Conservation (phyloP, 2,113 vertebrate genomes). For the Dinomys branickii region DNA sequence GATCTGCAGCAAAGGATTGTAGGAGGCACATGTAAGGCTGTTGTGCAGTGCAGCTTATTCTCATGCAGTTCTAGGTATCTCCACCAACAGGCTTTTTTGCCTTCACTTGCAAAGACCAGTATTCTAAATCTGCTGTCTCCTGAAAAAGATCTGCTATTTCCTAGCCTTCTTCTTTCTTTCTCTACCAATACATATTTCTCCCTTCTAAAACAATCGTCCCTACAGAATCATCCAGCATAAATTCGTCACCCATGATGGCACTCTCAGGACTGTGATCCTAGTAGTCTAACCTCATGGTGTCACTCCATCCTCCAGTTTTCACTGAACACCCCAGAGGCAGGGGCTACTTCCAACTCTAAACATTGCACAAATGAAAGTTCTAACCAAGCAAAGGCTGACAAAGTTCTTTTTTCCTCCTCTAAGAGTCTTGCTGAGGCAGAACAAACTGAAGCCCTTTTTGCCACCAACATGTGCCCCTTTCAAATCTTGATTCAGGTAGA, state of each 20-base stretch:
- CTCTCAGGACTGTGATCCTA: background rate
- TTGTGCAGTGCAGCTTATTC: background rate
- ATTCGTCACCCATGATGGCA: background rate
- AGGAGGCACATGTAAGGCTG: no score
- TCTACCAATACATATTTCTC: background rate
- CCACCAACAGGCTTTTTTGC: background rate
- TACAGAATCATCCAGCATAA: background rate
- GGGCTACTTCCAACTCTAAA: background rate
- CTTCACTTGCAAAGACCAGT: background rate
- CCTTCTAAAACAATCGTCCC: background rate
- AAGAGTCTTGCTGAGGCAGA: background rate
- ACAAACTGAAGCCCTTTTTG: background rate
- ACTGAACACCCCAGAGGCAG: background rate
- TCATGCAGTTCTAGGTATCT: background rate
- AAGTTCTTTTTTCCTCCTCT: background rate
- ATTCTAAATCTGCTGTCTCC: background rate
- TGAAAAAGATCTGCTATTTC: background rate
- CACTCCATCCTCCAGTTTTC: background rate
- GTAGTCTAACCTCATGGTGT: background rate
- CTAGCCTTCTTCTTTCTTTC: background rate
- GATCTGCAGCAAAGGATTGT: constrained; percentile 86
- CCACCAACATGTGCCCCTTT: background rate
- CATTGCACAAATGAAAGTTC: background rate
- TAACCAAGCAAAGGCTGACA: background rate
- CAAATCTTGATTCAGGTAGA: background rate